Conservation (phyloP, 1,140 invertebrate species). For the Leptestheria dahalacensis region DNA sequence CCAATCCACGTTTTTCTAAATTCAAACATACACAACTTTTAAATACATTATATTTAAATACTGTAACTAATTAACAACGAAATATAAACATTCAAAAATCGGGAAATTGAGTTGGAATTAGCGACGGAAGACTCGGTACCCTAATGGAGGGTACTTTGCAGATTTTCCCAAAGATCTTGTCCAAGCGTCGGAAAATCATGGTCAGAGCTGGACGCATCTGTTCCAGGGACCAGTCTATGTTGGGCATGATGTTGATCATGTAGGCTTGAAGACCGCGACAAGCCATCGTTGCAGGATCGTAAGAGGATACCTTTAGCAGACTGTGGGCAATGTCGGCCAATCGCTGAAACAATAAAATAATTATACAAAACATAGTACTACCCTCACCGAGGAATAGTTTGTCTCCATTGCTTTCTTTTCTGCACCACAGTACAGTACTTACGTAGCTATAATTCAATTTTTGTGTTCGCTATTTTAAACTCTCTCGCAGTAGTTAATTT, state of each 20-base stretch:
- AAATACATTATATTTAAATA: slow-evolving; percentile 8
- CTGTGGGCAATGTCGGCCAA: slow-evolving; percentile 93
- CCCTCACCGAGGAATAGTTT: no score
- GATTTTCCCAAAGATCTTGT: slow-evolving; percentile 95
- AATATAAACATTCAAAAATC: slow-evolving; percentile 14
- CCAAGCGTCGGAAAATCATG: slow-evolving; percentile 76
- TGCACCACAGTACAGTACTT: no score
- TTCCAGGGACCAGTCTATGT: slow-evolving; percentile 93
- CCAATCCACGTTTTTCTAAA: slow-evolving; percentile 84
- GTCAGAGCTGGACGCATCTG: slow-evolving; percentile 78
- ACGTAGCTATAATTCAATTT: no score
- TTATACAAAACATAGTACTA: no score
- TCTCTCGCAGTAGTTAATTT: no score
- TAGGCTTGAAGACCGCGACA: slow-evolving; percentile 82
- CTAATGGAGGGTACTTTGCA: slow-evolving; percentile 84
- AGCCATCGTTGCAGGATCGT: slow-evolving; percentile 88
- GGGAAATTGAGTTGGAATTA: slow-evolving; percentile 12
- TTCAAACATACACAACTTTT: slow-evolving; percentile 8
- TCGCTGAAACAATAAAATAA: no score
- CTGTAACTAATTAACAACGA: no score
- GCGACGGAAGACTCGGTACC: slow-evolving; percentile 30
- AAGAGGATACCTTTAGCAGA: slow-evolving; percentile 89
- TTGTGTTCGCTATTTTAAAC: no score
- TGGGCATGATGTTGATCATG: slow-evolving; percentile 85
- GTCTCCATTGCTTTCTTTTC: no score